Conservation (phyloP, 1,140 invertebrate genomes). For the Periplaneta americana region DNA sequence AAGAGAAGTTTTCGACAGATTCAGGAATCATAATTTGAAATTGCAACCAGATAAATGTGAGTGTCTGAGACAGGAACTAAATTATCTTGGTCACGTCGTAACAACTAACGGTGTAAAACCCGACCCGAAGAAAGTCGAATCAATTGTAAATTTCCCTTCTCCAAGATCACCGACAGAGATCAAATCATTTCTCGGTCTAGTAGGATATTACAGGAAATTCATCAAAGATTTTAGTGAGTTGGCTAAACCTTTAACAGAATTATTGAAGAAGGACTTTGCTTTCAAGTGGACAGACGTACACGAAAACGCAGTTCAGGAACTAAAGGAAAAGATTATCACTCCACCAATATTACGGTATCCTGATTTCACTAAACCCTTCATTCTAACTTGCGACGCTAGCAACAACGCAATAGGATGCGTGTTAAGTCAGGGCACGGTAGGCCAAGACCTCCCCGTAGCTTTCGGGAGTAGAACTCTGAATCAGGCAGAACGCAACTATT, state of each 20-base stretch:
- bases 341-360: slow-evolving; percentile 26
- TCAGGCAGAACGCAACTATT: slow-evolving; percentile 27
- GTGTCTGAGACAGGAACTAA: slow-evolving; percentile 19
- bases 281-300: slow-evolving; percentile 21
- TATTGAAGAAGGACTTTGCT: slow-evolving; percentile 25
- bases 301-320: slow-evolving; percentile 8
- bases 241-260: slow-evolving; percentile 27
- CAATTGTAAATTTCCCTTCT: slow-evolving; percentile 26
- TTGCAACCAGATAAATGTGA: slow-evolving; percentile 25
- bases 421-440: slow-evolving; percentile 24
- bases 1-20: slow-evolving; percentile 16
- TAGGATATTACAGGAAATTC: slow-evolving; percentile 26
- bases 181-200: slow-evolving; percentile 27
- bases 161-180: slow-evolving; percentile 29
- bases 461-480: slow-evolving; percentile 28
- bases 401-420: slow-evolving; percentile 25
- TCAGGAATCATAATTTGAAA: slow-evolving; percentile 18
- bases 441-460: slow-evolving; percentile 26
- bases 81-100: slow-evolving; percentile 24
- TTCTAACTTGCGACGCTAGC: slow-evolving; percentile 29
- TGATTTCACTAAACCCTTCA: slow-evolving; percentile 29
- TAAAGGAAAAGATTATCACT: slow-evolving; percentile 20
- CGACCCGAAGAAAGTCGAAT: slow-evolving; percentile 23
- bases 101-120: slow-evolving; percentile 19
- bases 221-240: slow-evolving; percentile 28